Base-by-base conservation (phyloP, 2,797 vertebrate genomes). In the Jordanella pulchra region DNA sequence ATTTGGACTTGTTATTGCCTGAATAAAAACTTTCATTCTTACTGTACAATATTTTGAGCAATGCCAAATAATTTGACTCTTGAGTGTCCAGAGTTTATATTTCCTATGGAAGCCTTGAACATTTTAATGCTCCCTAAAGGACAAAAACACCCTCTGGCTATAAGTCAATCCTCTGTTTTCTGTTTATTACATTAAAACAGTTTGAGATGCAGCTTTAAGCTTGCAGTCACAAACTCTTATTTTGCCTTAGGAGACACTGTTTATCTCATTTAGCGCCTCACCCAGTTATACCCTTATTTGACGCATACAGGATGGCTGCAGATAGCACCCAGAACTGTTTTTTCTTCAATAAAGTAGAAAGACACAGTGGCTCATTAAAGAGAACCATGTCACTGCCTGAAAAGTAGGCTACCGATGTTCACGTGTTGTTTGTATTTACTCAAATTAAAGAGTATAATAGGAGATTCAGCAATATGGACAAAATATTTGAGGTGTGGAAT, bases 401-500 rank as follows among this genome's bases (percentile, higher is more conserved):
- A 80, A 78, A 58, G 27, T 47, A 67, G 70, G n/a, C 18, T 66
- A 77, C 54, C 47, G 60, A 1, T n/a, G 78, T 66, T 79, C 75
- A 77, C 69, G 83, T 78, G 85, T 65, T 39, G 68, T 82, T 76
- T 25, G 35, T 76, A 69, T 84, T 86, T 68, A 73, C 78, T 72
- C 65, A 64, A 82, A 84, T 75, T 66, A 75, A 83, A 70, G 27
- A 27, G 69, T 50, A 56, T 78, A 86, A 90, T 87, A 88, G 87
- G 75, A 69, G 35, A 50, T 73, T 72, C 17, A 55, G 71, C 78
- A 75, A 75, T 42, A 15, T 45, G 45, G 47, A 25, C 60, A 25
- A 67, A 80, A 81, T 61, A 66, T n/a, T 45, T 51, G 42, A 51
- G 66, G 67, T 78, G 71, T 77, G 39, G 61, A 65, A 80, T 81